Evolutionary conservation across 2,113 vertebrate genomes (phyloP).

Genomic region (Cricetomys ansorgei): DNA sequence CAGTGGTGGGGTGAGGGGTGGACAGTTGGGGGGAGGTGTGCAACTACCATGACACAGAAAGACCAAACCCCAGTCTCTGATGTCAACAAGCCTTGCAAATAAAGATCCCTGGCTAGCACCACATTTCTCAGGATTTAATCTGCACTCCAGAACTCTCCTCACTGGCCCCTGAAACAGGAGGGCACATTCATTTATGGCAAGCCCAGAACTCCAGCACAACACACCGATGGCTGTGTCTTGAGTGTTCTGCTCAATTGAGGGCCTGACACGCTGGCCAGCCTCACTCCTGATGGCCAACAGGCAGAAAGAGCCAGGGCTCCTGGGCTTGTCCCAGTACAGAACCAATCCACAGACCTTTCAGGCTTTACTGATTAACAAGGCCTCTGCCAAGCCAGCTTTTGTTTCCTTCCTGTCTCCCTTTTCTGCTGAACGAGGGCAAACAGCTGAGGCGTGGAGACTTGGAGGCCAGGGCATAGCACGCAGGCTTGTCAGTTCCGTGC

Average conservation of each 20-base stretch:
- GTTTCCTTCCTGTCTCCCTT: conserved; percentile 76
- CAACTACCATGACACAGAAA: neutral
- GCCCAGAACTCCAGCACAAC: neutral
- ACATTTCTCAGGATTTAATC: conserved; percentile 58
- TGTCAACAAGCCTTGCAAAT: neutral
- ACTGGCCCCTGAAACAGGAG: conserved; percentile 65
- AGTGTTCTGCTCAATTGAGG: conserved; percentile 58
- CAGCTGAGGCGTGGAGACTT: conserved; percentile 77
- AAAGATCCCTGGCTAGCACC: neutral
- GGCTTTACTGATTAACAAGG: conserved; percentile 85
- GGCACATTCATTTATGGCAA: conserved; percentile 64
- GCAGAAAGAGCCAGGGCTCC: neutral
- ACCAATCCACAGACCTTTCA: neutral
- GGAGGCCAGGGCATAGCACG: conserved; percentile 80
- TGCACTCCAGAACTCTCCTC: conserved; percentile 67
- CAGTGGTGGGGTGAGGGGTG: neutral
- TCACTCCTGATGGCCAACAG: neutral
- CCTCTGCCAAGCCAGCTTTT: conserved; percentile 73
- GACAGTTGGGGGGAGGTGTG: neutral
- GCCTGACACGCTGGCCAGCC: neutral
- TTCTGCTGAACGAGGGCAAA: conserved; percentile 80
- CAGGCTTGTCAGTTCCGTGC: conserved; percentile 75
- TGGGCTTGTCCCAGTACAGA: conserved; percentile 5
- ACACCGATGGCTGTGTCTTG: conserved; percentile 47
- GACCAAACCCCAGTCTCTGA: neutral